Evolutionary conservation across 2,113 vertebrate species (phyloP).

Genomic region (Psettodes erumei): DNA sequence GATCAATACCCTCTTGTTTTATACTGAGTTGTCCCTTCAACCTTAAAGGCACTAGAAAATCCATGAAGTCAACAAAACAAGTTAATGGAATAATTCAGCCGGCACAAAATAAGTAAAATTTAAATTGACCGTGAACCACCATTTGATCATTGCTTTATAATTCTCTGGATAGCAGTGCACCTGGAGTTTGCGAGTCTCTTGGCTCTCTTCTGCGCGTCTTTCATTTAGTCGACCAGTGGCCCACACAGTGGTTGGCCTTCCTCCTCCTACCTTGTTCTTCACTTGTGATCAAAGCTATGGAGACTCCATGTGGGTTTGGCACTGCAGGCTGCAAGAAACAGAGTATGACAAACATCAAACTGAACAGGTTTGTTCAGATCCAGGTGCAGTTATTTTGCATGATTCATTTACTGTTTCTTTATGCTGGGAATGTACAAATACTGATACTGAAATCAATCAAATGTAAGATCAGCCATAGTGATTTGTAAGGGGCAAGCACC

Average conservation of each 20-base stretch:
- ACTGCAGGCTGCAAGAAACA: slow-evolving; percentile 29
- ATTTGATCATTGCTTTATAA: slow-evolving; percentile 9
- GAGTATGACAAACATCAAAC: slow-evolving; percentile 9
- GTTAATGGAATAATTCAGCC: not conserved
- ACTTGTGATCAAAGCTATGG: slow-evolving; percentile 57
- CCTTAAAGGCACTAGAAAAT: not conserved
- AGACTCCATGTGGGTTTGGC: slow-evolving; percentile 43
- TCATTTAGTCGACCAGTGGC: slow-evolving; percentile 34
- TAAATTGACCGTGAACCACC: not conserved
- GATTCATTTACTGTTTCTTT: slow-evolving; percentile 26
- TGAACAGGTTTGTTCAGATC: slow-evolving; percentile 24
- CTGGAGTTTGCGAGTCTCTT: slow-evolving; percentile 31
- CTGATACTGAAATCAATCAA: not conserved
- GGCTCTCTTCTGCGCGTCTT: slow-evolving; percentile 24
- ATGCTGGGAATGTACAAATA: not conserved
- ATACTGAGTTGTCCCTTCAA: not conserved
- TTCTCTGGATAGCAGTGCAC: slow-evolving; percentile 5
- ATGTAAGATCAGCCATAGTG: not conserved
- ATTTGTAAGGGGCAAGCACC: not conserved
- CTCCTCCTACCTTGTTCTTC: slow-evolving; percentile 37
- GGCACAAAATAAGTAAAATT: not conserved
- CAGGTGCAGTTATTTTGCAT: slow-evolving; percentile 11
- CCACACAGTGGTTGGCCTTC: slow-evolving; percentile 43
- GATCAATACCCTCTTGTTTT: slow-evolving; percentile 7
- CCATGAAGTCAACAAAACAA: not conserved